Base-by-base conservation (phyloP, 2,888 invertebrate genomes). In the Aphidius colemani region DNA sequence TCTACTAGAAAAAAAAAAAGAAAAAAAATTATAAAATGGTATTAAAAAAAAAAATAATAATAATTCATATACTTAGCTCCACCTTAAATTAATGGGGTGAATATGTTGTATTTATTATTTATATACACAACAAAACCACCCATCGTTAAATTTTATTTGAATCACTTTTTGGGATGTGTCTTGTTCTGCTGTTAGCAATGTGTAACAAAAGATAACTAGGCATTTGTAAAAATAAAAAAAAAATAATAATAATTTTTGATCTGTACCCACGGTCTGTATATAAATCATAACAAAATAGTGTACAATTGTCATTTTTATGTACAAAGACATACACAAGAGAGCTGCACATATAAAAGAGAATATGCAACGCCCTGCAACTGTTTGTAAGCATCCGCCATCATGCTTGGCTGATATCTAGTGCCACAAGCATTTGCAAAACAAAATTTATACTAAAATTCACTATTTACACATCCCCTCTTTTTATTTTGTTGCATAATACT, bases 311-410 rank as follows among this genome's bases (percentile, higher is more conserved):
- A 40, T 53, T 30, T 11, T 40, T 11, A 53, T 57, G 44, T 59
- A 53, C 41, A 51, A 18, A 18, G 13, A 18, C 44, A 51, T 39
- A 61, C 53, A 45, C 43, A 43, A 30, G 13, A 53, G 41, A 11
- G 46, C 53, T 46, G 46, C n/a, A 55, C 39, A 45, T 44, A 51
- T 10, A 39, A 58, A 48, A 66, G 64, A 64, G 58, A 66, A 45
- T 48, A 64, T 57, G 53, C 72, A 71, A 76, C 80, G 79, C 80
- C 80, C 79, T 75, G 76, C 72, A 78, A 80, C 80, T 80, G 78
- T 80, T 80, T 80, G 79, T 78, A 80, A 80, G 80, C 80, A 80
- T 79, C 80, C 80, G 80, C 80, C 80, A 30, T 30, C 30, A 80
- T 80, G 76, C 79, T 78, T 79, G 75, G 79, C 78, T 79, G 76